Base-by-base conservation (phyloP, 2,888 invertebrate species). In the Orthonevra nobilis region DNA sequence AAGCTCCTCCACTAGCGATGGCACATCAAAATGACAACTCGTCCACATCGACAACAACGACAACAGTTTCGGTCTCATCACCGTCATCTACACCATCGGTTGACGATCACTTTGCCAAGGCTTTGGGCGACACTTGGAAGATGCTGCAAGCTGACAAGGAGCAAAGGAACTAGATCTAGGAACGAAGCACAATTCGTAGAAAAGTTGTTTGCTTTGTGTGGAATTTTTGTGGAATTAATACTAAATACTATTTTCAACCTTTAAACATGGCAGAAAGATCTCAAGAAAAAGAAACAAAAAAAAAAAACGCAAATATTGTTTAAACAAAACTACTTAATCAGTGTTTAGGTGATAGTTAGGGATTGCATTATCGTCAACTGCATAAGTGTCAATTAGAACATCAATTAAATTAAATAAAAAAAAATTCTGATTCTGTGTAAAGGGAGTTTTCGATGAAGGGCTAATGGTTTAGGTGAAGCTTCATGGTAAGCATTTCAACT, bases 81-180 rank as follows among this genome's bases (percentile, higher is more conserved):
- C 52, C 68, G 42, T 60, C 79, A 20, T 54, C 58, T 82, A 86
- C 92, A 26, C 91, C 93, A 77, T 92, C 94, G 75, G 96, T 97
- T 40, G 96, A 97, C 89, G 96, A 97, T 86, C 97, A 97, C 87
- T 97, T 97, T 89, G 96, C 96, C 26, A 96, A 96, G 90, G 96
- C 97, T 0, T 90, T 97, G 42, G 94, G 94, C 20, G 95, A 95
- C 85, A 96, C 95, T 0, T 96, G 96, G 96, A 90, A 91, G 81
- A 92, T 93, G 87, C 89, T 94, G 75, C 93, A 93, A 85, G 92
- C 92, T 68, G 92, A 92, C 20, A 91, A 87, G 82, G 86, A 87
- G 48, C 82, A 84, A 46, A 68, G 83, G 50, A 84, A 85, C 73
- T 84, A 81, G 79, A 56, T 36, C 9, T 10, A 3, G 2, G 6